Conservation (phyloP, 2,888 invertebrate species). For the Diaperis boleti region DNA sequence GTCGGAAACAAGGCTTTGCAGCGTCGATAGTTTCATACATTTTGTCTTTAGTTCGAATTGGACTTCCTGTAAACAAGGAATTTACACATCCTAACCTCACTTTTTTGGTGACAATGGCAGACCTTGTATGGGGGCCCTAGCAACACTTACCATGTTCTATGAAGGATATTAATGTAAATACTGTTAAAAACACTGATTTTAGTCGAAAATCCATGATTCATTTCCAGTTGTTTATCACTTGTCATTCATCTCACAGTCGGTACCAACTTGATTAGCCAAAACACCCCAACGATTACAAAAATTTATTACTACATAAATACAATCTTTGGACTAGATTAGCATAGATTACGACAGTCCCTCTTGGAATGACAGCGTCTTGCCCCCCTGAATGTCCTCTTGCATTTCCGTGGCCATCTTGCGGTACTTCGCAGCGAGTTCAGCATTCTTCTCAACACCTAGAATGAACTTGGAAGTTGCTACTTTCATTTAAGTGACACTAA, state of each 20-base stretch:
- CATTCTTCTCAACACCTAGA: conserved; percentile 74
- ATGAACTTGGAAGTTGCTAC: conserved; percentile 1
- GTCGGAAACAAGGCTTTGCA: conserved; percentile 84
- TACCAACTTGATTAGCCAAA: conserved; percentile 1
- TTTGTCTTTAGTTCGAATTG: conserved; percentile 76
- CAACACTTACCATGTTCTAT: neutral
- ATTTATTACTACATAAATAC: conserved; percentile 23
- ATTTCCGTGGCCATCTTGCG: conserved; percentile 78
- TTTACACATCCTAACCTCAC: conserved; percentile 21
- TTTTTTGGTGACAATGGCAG: neutral
- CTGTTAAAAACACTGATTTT: conserved; percentile 5
- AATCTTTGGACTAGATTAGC: conserved; percentile 4
- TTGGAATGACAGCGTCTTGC: conserved; percentile 66
- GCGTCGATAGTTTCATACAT: conserved; percentile 83
- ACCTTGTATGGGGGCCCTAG: no score
- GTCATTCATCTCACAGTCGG: conserved; percentile 13
- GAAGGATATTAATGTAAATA: neutral
- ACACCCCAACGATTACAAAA: neutral
- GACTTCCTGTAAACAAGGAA: conserved; percentile 16
- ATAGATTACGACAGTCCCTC: conserved; percentile 60
- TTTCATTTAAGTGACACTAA: no score
- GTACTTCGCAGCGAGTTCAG: conserved; percentile 78
- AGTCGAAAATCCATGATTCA: conserved; percentile 18
- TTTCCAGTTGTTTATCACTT: neutral
- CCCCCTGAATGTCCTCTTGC: conserved; percentile 73